Base-by-base conservation (phyloP, 1,140 invertebrate species). In the Brachystomella parvula region DNA sequence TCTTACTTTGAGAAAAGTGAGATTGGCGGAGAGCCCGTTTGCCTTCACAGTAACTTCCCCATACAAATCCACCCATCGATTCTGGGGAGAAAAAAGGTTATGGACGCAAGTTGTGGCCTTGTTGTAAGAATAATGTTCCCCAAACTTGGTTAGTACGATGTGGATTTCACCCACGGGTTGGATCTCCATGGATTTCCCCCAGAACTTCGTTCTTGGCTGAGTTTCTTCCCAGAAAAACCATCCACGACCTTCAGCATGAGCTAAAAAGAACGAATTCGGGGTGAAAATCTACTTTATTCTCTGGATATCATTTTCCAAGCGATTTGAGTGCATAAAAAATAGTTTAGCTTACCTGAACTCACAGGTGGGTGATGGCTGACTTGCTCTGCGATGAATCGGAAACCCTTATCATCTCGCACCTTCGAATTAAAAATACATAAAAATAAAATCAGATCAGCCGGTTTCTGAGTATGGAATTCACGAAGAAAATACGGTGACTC, bases 181-280 rank as follows among this genome's bases (percentile, higher is more conserved):
- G 76, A 92, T 88, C 79, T 92, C 89, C 82, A 94, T 89, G 32
- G 89, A 91, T 79, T 91, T 92, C 64, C 90, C 90, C 89, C 90
- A 93, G 80, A 94, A 94, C 78, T 90, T 90, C 29, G 89, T 88
- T 78, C 90, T 90, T 68, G 91, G 89, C 69, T 87, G 79, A 1
- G 86, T 83, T 75, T 89, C 86, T 82, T 92, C 89, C 85, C 86
- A 89, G 77, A 90, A 89, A 2, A 82, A 82, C 79, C 89, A 93
- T 74, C 85, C 86, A 66, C 82, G 77, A 26, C 86, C 85, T 75
- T 89, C 86, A 17, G 87, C 87, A 79, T 91, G 63, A 17, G 35
- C 35, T 39, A 39, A 19, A 39, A 39, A 39, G 6, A 39, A 39
- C 6, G 19, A 6, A 47, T 47, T 28, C n/a, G 53, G 12, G 53